Evolutionary conservation across 2,113 vertebrate genomes (phyloP).

Genomic region (Thamnaconus septentrionalis): DNA sequence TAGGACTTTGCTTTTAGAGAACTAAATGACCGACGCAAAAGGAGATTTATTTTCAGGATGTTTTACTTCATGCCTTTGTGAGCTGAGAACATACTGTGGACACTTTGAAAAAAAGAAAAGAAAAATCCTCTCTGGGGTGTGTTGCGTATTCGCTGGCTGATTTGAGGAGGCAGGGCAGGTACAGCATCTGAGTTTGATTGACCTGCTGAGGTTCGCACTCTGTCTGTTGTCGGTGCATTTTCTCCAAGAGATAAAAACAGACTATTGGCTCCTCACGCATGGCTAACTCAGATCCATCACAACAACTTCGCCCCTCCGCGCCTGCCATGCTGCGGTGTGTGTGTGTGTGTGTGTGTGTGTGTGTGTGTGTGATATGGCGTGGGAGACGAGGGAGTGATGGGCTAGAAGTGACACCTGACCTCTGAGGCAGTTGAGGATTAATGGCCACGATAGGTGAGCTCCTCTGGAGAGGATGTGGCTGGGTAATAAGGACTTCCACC

Average conservation of each 20-base stretch:
- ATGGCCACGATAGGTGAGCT: constrained; percentile 53
- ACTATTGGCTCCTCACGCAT: constrained; percentile 53
- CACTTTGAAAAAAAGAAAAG: too few species aligned
- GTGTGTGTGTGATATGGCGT: constrained; percentile 23
- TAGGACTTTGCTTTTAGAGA: constrained; percentile 18
- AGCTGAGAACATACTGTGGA: too few species aligned
- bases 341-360: constrained; percentile 1
- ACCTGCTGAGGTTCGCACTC: constrained; percentile 40
- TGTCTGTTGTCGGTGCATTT: constrained; percentile 49
- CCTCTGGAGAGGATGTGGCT: constrained; percentile 46
- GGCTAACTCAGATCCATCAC: constrained; percentile 55
- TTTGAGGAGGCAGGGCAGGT: constrained; percentile 28
- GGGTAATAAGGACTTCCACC: constrained; percentile 64
- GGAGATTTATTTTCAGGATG: constrained; percentile 10
- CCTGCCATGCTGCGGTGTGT: constrained; percentile 24
- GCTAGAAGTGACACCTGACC: constrained; percentile 66
- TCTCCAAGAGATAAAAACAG: constrained; percentile 60
- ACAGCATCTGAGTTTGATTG: constrained; percentile 30
- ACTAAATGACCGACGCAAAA: constrained; percentile 8
- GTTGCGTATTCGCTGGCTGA: background rate
- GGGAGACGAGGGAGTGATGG: constrained; percentile 47
- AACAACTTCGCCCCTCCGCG: constrained; percentile 48
- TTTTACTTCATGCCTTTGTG: background rate
- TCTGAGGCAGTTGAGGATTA: constrained; percentile 62
- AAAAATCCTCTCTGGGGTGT: too few species aligned